These are phyloP conservation scores for Arizona elegans DNA, from an alignment of 2,113 vertebrate species.

Conservation along the genomic window DNA sequence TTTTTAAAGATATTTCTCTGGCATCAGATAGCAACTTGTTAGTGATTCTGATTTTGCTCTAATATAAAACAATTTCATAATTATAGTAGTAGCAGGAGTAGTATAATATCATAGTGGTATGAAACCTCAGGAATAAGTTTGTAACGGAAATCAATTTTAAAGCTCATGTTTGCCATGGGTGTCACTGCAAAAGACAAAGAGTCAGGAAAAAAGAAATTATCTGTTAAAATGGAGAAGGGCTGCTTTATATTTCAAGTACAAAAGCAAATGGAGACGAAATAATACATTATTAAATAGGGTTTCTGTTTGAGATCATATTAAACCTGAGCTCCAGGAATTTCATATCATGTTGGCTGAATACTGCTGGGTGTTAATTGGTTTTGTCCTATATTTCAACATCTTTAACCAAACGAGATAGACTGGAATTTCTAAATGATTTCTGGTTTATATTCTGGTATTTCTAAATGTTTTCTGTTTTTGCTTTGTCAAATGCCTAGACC, in stretches of 20 bases:
- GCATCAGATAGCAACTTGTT: not conserved
- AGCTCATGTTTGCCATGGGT: not conserved
- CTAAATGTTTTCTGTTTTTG: not conserved
- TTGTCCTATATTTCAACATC: not conserved
- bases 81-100: not conserved
- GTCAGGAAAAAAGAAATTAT: not conserved
- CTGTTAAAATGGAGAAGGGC: conserved; percentile 5
- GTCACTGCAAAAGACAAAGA: not conserved
- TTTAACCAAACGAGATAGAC: not conserved
- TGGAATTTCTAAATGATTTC: not conserved
- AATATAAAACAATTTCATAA: not conserved
- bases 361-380: not conserved
- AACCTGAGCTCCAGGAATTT: not conserved
- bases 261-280: conserved; percentile 2
- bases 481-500: accelerated
- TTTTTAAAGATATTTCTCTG: not conserved
- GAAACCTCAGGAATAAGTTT: not conserved
- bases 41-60: not conserved
- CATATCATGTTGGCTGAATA: not conserved
- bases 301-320: not conserved
- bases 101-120: not conserved
- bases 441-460: not conserved
- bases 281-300: not conserved
- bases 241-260: conserved; percentile 11
- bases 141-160: not conserved